Evolutionary conservation across 2,797 vertebrate species (phyloP).

Genomic region (Spinus pinus): DNA sequence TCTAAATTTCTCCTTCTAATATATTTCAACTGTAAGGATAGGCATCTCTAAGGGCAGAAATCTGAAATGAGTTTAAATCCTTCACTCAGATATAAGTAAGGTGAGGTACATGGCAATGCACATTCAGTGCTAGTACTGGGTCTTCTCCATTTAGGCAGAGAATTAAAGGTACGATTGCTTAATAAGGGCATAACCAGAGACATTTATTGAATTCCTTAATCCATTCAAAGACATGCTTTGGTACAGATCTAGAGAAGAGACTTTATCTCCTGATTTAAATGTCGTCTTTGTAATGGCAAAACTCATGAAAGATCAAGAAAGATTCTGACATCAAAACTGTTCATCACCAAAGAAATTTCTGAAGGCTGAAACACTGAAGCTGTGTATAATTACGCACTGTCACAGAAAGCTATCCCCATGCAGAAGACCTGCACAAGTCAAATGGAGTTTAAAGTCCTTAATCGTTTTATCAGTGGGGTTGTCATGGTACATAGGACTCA

Average conservation of each 20-base stretch:
- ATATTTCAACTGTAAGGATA: neutral
- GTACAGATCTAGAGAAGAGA: neutral
- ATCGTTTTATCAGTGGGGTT: neutral
- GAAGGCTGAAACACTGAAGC: conserved; percentile 40
- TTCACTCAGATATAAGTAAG: neutral
- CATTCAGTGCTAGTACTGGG: neutral
- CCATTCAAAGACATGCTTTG: neutral
- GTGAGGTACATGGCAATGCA: neutral
- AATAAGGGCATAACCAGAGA: neutral
- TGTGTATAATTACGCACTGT: conserved; percentile 26
- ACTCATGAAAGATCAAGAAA: conserved; percentile 36
- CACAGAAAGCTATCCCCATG: neutral
- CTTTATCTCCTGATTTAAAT: conserved; percentile 64
- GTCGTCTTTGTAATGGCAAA: conserved; percentile 53
- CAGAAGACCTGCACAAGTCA: conserved; percentile 15
- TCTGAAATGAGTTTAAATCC: neutral
- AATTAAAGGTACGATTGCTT: neutral
- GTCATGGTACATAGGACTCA: neutral
- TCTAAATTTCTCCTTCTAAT: neutral
- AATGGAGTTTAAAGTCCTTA: conserved; percentile 25
- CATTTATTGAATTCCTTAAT: conserved; percentile 25
- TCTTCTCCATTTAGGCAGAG: neutral
- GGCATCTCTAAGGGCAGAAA: neutral
- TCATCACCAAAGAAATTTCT: conserved; percentile 50
- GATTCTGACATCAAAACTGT: conserved; percentile 67